phyloP scores from a whole-genome alignment of 2,888 invertebrate genomes.

The Laspeyria flexula region DNA sequence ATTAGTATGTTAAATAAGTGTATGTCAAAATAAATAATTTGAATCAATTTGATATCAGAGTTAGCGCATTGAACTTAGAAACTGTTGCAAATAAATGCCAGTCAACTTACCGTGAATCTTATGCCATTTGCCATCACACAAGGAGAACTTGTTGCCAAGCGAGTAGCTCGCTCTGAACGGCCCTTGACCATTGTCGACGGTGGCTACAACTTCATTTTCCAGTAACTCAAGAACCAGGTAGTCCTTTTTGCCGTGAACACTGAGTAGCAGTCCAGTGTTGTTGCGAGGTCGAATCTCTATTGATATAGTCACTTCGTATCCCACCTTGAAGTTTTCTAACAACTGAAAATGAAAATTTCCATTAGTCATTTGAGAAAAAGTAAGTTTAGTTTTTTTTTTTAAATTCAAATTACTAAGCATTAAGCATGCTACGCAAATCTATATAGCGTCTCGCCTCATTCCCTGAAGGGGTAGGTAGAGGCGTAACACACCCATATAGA shows the following conservation, averaged over 20 bases:
- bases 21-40: too few species aligned
- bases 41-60: too few species aligned
- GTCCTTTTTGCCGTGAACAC: conserved; percentile 93
- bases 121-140: conserved; percentile 99
- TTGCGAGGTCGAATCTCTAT: conserved; percentile 95
- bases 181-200: conserved; percentile 94
- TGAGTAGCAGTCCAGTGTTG: conserved; percentile 93
- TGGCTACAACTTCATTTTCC: conserved; percentile 93
- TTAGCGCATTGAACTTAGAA: too few species aligned
- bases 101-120: conserved; percentile 88
- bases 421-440: too few species aligned
- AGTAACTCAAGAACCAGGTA: conserved; percentile 95
- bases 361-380: too few species aligned
- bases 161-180: conserved; percentile 91
- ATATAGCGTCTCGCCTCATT: too few species aligned
- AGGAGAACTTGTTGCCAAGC: conserved; percentile 87
- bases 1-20: too few species aligned
- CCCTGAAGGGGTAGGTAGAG: too few species aligned
- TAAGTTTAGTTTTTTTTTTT: too few species aligned
- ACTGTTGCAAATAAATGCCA: too few species aligned
- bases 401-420: too few species aligned
- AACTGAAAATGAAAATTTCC: conserved; percentile 69
- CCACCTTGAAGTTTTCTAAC: conserved; percentile 91
- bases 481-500: too few species aligned
- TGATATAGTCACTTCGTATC: conserved; percentile 90